Base-by-base conservation (phyloP, 1,140 invertebrate species). In the Aphelinus atriplicis region DNA sequence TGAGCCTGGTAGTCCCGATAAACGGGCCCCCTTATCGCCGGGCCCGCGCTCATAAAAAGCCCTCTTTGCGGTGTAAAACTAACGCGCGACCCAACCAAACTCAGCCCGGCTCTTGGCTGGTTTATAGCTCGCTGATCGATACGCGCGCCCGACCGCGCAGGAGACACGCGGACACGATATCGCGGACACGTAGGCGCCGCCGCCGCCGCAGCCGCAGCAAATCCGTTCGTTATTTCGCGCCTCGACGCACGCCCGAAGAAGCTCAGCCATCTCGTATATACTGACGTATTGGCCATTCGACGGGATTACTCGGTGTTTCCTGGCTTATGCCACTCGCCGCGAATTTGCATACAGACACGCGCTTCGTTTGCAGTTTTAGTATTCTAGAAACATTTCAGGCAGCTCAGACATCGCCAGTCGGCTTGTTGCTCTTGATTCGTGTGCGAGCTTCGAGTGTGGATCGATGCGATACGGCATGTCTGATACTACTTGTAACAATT, bases 1-100 rank as follows among this genome's bases (percentile, higher is more conserved):
- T 75, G 73, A 75, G 73, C 60, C 73, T 75, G 73, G 73, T 75
- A 75, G 73, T 75, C 73, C 48, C 73, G 73, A 75, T 75, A 74
- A 74, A 75, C 72, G 66, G 73, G 60, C 53, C 51, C 66, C 66
- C 70, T 75, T 75, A 75, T 75, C 73, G 53, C 60, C 58, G 2
- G 4, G 43, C n/a, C n/a, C 57, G 66, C 26, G 26, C 73, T 75
- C 73, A 66, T 75, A 75, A 75, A 75, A 75, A 69, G 60, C 53
- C 66, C 66, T 53, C 65, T 47, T 62, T 56, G n/a, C 56, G 7
- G 53, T 60, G 58, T 67, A 73, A 73, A 61, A 61, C 53, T 67
- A 26, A 26, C 63, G 63, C 55, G 46, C 6, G 47, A 51, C 3
- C 46, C 46, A 9, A 2, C 42, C 45, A 51, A 56, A 26, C 9